These are phyloP conservation scores for Enhydra lutris DNA, from an alignment of 2,113 vertebrate species.

Conservation along the genomic window DNA sequence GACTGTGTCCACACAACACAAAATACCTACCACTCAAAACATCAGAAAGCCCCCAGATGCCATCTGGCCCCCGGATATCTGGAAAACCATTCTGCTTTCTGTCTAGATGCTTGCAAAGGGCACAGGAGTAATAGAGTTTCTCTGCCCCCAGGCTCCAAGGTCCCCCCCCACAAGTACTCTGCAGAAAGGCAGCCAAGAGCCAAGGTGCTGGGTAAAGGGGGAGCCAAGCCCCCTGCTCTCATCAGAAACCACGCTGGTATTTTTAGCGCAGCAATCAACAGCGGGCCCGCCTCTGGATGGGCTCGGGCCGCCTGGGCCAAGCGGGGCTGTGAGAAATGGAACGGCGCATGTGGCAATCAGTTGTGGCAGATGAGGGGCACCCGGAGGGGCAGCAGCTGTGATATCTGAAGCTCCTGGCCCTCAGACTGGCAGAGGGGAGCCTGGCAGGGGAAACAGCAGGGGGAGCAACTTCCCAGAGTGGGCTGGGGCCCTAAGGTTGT, in stretches of 20 bases:
- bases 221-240: slow-evolving; percentile 51
- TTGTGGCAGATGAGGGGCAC: not conserved
- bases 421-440: not conserved
- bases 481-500: not conserved
- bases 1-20: not conserved
- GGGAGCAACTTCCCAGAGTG: not conserved
- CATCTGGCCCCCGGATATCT: not conserved
- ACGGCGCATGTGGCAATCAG: slow-evolving; percentile 37
- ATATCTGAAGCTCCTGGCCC: slow-evolving; percentile 2
- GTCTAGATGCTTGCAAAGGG: not conserved
- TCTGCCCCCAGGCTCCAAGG: not conserved
- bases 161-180: not conserved
- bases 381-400: slow-evolving; percentile 61
- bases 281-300: slow-evolving; percentile 46
- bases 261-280: slow-evolving; percentile 75
- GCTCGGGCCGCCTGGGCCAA: slow-evolving; percentile 51
- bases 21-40: not conserved
- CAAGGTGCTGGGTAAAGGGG: slow-evolving; percentile 29
- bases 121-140: not conserved
- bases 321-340: slow-evolving; percentile 61
- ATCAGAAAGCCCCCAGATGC: not conserved
- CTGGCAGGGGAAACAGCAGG: not conserved
- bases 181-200: slow-evolving; percentile 31
- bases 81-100: not conserved
- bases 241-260: slow-evolving; percentile 65